Base-by-base conservation (phyloP, 2,888 invertebrate genomes). In the Caradrina kadenii region DNA sequence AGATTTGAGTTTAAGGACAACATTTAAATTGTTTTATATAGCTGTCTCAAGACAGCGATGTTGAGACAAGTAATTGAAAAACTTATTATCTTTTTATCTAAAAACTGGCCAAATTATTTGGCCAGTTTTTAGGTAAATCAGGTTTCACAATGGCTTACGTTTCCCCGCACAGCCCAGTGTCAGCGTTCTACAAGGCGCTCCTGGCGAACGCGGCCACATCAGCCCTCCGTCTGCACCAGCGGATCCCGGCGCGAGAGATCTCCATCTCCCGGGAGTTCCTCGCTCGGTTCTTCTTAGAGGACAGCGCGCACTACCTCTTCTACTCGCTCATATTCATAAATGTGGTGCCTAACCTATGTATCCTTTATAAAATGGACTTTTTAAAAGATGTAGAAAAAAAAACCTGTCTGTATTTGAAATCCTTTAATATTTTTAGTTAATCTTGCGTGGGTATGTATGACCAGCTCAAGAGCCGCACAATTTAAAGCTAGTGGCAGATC, bases 271-370 rank as follows among this genome's bases (percentile, higher is more conserved):
- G 98, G 76, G 98, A 98, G 91, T 99, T 99, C 93, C 93, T 99
- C 73, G 96, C 97, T 10, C 94, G 97, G 62, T 95, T 99, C 82
- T 96, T 99, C 86, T 92, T 97, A 31, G 99, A 99, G 93, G 98
- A 98, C 94, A 99, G 99, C 86, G 99, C 98, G 78, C 99, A 99
- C 92, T 99, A 99, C 90, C 96, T 99, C 80, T 97, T 99, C 95
- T 99, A 98, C 94, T 98, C 99, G 56, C 95, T 99, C 84, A 98
- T 99, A 89, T 99, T 99, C 93, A 96, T 99, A 88, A 99, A 98
- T 92, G 98, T 98, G 48, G 96, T 97, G 69, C 99, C 99, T 35
- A 97, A 99, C 63, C 97, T 99, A 81, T 96, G 98, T 99, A 98
- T 97, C 97, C 97, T 97, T 97, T 97, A 87, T 31, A 68, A 81